These are phyloP conservation scores for Tarsius wallacei DNA, from an alignment of 2,797 vertebrate genomes.

Conservation along the genomic window DNA sequence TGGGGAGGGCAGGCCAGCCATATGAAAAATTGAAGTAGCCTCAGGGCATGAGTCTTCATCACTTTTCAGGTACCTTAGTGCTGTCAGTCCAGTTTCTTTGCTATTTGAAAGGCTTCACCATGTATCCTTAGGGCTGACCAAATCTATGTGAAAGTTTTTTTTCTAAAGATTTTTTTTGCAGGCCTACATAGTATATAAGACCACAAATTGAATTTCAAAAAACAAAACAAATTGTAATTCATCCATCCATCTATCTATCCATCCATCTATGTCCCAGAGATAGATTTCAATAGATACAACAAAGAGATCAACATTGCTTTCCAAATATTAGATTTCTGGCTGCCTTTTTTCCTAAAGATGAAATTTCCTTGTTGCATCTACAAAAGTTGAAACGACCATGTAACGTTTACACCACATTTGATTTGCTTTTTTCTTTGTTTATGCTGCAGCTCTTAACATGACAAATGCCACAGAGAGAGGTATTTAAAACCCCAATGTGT, in stretches of 20 bases:
- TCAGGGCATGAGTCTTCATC: not conserved
- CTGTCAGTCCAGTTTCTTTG: not conserved
- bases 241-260: not conserved
- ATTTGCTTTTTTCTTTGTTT: conserved; percentile 80
- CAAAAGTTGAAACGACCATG: conserved; percentile 33
- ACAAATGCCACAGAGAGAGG: conserved; percentile 85
- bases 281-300: not conserved
- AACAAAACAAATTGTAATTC: not conserved
- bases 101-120: not conserved
- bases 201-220: not conserved
- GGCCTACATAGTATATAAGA: not conserved
- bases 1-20: not conserved
- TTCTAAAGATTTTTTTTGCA: not conserved
- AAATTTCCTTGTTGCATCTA: conserved; percentile 56
- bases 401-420: conserved; percentile 69
- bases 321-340: not conserved
- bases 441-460: conserved; percentile 85
- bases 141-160: not conserved
- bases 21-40: not conserved
- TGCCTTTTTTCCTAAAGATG: not conserved
- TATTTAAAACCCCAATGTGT: conserved; percentile 82
- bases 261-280: not conserved
- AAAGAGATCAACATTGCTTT: not conserved
- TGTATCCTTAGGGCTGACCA: not conserved
- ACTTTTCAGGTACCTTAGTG: not conserved